Percentiles rank a stretch among this genome's conserved stretches.
Conservation (phyloP, 1,140 invertebrate species). For the Micrasema minimum region DNA sequence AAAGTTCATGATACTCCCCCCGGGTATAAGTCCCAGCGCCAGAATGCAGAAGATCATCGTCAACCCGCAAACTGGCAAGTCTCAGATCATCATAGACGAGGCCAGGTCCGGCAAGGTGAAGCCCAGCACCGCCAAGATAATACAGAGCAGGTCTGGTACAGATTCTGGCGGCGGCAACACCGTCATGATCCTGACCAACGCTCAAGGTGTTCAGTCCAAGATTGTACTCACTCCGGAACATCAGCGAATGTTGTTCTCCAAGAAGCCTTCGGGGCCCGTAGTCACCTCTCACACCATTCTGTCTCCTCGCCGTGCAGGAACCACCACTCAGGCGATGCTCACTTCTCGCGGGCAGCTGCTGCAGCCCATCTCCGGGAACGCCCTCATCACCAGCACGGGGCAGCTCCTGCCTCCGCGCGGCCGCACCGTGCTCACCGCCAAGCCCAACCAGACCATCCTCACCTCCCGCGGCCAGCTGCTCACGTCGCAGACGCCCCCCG, state of each 20-base stretch:
- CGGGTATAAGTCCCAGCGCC: slow-evolving; percentile 57
- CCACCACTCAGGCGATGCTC: slow-evolving; percentile 63
- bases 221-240: slow-evolving; percentile 69
- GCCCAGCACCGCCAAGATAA: slow-evolving; percentile 22
- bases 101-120: slow-evolving; percentile 44
- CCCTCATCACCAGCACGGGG: slow-evolving; percentile 43
- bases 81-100: slow-evolving; percentile 60
- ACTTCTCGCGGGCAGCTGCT: slow-evolving; percentile 58
- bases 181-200: slow-evolving; percentile 71
- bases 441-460: slow-evolving; percentile 52
- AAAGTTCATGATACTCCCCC: slow-evolving; percentile 73
- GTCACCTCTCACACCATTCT: slow-evolving; percentile 67
- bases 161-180: slow-evolving; percentile 59
- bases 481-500: slow-evolving; percentile 61
- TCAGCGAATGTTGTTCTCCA: slow-evolving; percentile 60
- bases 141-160: slow-evolving; percentile 56
- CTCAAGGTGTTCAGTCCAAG: slow-evolving; percentile 68
- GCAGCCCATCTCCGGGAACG: slow-evolving; percentile 36
- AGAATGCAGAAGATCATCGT: slow-evolving; percentile 63
- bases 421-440: slow-evolving; percentile 53
- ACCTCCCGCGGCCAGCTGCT: slow-evolving; percentile 62
- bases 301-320: slow-evolving; percentile 55
- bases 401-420: slow-evolving; percentile 34
- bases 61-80: slow-evolving; percentile 61
- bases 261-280: slow-evolving; percentile 54